A percentile compares a stretch with the other conserved stretches of the same genome.
phyloP scores from a whole-genome alignment of 2,797 vertebrate genomes.

The Protosalanx chinensis region DNA sequence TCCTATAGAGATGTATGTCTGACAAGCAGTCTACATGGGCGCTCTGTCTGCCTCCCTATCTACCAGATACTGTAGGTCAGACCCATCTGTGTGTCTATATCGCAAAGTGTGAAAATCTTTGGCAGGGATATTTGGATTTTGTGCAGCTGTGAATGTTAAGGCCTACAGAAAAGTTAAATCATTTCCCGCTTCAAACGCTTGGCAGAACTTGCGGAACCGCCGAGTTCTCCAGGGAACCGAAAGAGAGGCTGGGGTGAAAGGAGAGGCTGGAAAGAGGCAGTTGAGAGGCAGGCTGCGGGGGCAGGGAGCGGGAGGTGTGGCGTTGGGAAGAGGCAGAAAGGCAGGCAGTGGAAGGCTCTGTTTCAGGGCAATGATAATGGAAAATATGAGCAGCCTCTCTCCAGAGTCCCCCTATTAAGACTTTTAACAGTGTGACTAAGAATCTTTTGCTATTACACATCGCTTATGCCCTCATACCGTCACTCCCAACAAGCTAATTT shows the following conservation, averaged over 20 bases:
- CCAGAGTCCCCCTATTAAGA: conserved; percentile 15
- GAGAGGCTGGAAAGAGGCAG: conserved; percentile 18
- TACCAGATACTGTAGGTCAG: conserved; percentile 12
- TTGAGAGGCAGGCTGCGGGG: conserved; percentile 25
- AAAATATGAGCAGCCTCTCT: conserved; percentile 59
- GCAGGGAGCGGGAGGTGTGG: conserved; percentile 38
- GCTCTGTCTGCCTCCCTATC: neutral
- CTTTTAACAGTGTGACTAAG: conserved; percentile 18
- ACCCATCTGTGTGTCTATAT: conserved; percentile 21
- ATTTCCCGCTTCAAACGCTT: conserved; percentile 53
- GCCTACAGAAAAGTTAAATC: conserved; percentile 43
- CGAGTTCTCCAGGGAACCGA: conserved; percentile 27
- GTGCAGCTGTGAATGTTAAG: conserved; percentile 45
- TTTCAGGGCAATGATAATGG: conserved; percentile 42
- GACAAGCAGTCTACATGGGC: neutral
- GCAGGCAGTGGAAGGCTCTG: conserved; percentile 15
- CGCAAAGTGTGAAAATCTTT: conserved; percentile 15
- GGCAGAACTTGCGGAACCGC: conserved; percentile 39
- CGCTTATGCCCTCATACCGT: conserved; percentile 28
- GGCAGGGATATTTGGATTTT: conserved; percentile 28
- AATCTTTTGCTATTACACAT: conserved; percentile 20
- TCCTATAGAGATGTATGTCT: conserved; percentile 9
- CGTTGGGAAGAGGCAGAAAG: conserved; percentile 15
- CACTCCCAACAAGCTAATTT: conserved; percentile 22
- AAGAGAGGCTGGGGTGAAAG: conserved; percentile 32